phyloP scores from a whole-genome alignment of 2,888 invertebrate species.

The Ceraclea dissimilis region DNA sequence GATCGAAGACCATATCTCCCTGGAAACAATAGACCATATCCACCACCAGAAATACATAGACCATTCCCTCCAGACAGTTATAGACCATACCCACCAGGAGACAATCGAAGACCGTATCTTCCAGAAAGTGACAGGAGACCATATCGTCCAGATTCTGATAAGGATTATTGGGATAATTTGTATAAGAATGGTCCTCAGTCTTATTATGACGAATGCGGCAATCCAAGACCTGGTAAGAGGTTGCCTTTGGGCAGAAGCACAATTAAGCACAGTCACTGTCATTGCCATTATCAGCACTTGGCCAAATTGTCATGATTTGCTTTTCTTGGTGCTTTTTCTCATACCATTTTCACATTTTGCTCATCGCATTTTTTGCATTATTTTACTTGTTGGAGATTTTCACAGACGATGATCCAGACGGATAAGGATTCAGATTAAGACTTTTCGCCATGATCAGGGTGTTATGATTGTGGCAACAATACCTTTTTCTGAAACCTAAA shows the following conservation, averaged over 20 bases:
- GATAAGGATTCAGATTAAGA: no score
- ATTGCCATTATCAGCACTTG: background rate
- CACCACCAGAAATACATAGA: background rate
- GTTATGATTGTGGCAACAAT: no score
- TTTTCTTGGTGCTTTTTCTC: no score
- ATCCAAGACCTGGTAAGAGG: conserved; percentile 41
- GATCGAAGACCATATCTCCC: background rate
- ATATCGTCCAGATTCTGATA: conserved; percentile 38
- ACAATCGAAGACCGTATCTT: background rate
- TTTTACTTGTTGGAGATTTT: no score
- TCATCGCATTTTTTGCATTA: no score
- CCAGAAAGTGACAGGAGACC: conserved; percentile 29
- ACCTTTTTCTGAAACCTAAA: no score
- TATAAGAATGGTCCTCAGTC: conserved; percentile 43
- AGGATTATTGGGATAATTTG: conserved; percentile 43
- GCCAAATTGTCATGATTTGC: no score
- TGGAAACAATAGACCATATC: background rate
- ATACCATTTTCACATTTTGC: no score
- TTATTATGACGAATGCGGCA: conserved; percentile 43
- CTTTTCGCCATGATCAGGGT: no score
- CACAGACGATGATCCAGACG: no score
- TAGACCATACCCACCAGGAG: background rate
- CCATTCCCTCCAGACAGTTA: background rate
- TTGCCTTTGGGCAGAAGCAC: background rate
- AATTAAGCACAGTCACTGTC: background rate